Conservation (phyloP, 2,797 vertebrate genomes). For the Notolepis coatsorum region DNA sequence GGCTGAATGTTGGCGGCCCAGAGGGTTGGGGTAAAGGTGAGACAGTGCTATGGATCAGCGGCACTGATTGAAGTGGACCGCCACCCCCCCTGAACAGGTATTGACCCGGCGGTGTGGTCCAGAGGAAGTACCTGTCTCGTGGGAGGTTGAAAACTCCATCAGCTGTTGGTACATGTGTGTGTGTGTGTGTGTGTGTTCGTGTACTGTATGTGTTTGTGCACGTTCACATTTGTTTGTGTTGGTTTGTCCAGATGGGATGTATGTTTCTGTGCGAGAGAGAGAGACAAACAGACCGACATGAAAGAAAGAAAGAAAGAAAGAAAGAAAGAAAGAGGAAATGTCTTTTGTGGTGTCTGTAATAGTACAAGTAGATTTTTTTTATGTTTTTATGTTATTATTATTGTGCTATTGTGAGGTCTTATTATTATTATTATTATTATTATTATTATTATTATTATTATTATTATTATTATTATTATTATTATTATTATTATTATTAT, state of each 20-base stretch:
- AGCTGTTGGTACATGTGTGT: neutral
- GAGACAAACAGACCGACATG: neutral
- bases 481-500: too few species aligned
- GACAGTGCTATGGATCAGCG: constrained; percentile 12
- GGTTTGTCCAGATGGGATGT: neutral
- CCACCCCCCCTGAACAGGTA: constrained; percentile 2
- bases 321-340: too few species aligned
- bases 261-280: neutral
- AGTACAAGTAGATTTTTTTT: too few species aligned
- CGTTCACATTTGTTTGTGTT: neutral
- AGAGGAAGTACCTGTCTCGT: constrained; percentile 21
- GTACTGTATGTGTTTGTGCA: too few species aligned
- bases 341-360: too few species aligned
- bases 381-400: too few species aligned
- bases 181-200: constrained; percentile 2
- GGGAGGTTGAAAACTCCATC: too few species aligned
- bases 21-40: constrained; percentile 33
- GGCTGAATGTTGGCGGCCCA: neutral
- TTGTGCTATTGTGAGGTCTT: too few species aligned
- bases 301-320: neutral
- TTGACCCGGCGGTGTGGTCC: constrained; percentile 31
- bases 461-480: too few species aligned
- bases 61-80: neutral
- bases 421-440: neutral
- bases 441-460: too few species aligned